Evolutionary conservation across 2,113 vertebrate genomes (phyloP).

Genomic region (Elephantulus edwardii): DNA sequence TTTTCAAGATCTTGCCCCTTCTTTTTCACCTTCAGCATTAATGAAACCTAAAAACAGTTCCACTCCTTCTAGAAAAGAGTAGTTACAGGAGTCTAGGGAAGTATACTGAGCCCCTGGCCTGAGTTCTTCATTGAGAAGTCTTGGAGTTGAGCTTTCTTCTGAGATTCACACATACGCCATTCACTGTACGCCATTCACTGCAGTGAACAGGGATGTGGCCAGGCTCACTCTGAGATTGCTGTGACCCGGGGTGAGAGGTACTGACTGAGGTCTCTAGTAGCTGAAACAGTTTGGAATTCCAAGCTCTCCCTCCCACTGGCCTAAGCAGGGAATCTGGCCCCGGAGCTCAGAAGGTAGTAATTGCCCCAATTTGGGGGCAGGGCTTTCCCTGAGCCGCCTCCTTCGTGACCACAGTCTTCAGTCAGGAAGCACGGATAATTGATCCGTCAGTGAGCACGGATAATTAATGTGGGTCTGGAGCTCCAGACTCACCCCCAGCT

Average conservation of each 20-base stretch:
- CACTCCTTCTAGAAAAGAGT: not conserved
- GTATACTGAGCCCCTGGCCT: not conserved
- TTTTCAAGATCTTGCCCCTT: constrained; percentile 9
- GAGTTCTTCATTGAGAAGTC: not conserved
- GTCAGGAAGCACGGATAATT: constrained; percentile 73
- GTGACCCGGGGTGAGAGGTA: constrained; percentile 60
- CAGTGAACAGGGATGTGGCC: not conserved
- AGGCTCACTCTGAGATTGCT: not conserved
- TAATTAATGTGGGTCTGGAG: constrained; percentile 81
- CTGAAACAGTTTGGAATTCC: constrained; percentile 73
- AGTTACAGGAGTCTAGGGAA: not conserved
- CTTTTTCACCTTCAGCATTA: not conserved
- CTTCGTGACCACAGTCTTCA: constrained; percentile 77
- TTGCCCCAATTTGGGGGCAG: constrained; percentile 62
- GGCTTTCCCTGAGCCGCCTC: constrained; percentile 66
- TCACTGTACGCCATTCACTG: too few species aligned
- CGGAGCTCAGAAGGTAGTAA: constrained; percentile 64
- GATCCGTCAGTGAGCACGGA: constrained; percentile 79
- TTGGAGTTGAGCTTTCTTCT: not conserved
- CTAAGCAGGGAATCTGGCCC: constrained; percentile 38
- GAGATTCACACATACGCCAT: too few species aligned
- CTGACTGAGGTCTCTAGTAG: constrained; percentile 47
- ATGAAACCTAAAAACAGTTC: constrained; percentile 23
- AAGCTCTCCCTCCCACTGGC: constrained; percentile 47
- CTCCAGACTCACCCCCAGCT: constrained; percentile 67